phyloP scores from a whole-genome alignment of 1,140 invertebrate species.

The Zaprionus taronus region DNA sequence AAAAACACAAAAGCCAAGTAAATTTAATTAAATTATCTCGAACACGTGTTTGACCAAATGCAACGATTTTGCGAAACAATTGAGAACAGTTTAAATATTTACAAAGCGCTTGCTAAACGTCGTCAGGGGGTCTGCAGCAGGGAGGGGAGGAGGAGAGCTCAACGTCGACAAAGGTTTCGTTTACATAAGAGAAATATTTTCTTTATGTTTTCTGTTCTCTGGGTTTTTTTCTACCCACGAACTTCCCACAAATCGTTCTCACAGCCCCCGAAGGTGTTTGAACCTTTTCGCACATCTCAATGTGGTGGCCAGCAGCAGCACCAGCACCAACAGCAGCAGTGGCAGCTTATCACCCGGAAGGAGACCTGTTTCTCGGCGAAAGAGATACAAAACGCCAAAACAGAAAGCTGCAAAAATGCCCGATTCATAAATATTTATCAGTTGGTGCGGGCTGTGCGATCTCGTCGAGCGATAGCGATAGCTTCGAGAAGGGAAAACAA shows the following conservation, averaged over 20 bases:
- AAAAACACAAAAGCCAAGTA: conserved; percentile 72
- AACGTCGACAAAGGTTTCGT: conserved; percentile 45
- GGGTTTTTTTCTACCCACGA: not conserved
- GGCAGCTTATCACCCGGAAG: conserved; percentile 26
- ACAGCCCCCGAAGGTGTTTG: conserved; percentile 39
- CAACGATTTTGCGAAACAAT: conserved; percentile 82
- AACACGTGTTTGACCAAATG: conserved; percentile 84
- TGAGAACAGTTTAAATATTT: conserved; percentile 79
- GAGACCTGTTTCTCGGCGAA: conserved; percentile 35
- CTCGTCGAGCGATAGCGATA: conserved; percentile 55
- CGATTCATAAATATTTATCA: conserved; percentile 74
- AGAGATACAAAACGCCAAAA: conserved; percentile 5
- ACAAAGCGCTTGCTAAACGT: conserved; percentile 69
- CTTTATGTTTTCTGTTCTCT: conserved; percentile 46
- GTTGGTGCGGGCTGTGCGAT: conserved; percentile 40
- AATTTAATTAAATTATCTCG: conserved; percentile 84
- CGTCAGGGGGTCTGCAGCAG: conserved; percentile 40
- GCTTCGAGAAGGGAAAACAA: conserved; percentile 69
- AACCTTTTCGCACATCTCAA: conserved; percentile 49
- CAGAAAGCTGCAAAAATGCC: conserved; percentile 47
- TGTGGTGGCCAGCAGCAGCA: too few species aligned
- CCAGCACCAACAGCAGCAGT: not conserved
- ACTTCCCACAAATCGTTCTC: conserved; percentile 14
- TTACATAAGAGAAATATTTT: conserved; percentile 62
- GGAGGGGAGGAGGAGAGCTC: conserved; percentile 10